Percentiles rank a stretch among this genome's conserved stretches.
Conservation (phyloP, 2,113 vertebrate species). For the Pollimyrus isidori region DNA sequence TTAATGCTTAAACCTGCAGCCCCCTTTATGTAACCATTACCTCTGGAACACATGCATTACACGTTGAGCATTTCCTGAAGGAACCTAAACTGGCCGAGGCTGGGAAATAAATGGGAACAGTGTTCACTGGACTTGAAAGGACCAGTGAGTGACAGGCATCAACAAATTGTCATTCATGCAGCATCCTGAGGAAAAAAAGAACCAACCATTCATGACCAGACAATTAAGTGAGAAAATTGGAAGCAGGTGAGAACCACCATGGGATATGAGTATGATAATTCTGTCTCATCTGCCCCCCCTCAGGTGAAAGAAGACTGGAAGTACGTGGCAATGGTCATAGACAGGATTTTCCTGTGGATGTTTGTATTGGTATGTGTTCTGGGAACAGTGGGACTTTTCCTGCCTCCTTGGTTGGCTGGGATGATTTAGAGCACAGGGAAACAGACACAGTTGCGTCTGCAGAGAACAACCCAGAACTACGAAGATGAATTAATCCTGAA, state of each 20-base stretch:
- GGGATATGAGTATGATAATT: conserved; percentile 17
- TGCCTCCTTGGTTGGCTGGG: conserved; percentile 92
- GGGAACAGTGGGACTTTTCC: conserved; percentile 90
- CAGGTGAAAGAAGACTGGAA: conserved; percentile 99
- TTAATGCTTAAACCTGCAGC: background rate
- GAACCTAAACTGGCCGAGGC: background rate
- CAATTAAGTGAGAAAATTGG: conserved; percentile 50
- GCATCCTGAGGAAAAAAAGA: conserved; percentile 38
- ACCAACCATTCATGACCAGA: conserved; percentile 45
- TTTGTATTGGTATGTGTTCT: conserved; percentile 90
- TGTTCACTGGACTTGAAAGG: conserved; percentile 38
- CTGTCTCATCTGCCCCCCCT: conserved; percentile 34
- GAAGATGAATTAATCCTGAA: background rate
- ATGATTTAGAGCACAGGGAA: conserved; percentile 70
- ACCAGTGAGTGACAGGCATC: conserved; percentile 47
- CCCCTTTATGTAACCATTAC: background rate
- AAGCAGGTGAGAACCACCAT: conserved; percentile 32
- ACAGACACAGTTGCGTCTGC: background rate
- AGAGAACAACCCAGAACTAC: background rate
- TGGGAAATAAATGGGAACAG: conserved; percentile 21
- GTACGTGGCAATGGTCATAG: conserved; percentile 96
- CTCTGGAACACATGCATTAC: background rate
- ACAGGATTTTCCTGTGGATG: conserved; percentile 98
- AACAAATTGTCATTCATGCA: conserved; percentile 33
- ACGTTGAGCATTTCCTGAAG: background rate